phyloP scores from a whole-genome alignment of 2,113 vertebrate species.

The Okapia johnstoni region DNA sequence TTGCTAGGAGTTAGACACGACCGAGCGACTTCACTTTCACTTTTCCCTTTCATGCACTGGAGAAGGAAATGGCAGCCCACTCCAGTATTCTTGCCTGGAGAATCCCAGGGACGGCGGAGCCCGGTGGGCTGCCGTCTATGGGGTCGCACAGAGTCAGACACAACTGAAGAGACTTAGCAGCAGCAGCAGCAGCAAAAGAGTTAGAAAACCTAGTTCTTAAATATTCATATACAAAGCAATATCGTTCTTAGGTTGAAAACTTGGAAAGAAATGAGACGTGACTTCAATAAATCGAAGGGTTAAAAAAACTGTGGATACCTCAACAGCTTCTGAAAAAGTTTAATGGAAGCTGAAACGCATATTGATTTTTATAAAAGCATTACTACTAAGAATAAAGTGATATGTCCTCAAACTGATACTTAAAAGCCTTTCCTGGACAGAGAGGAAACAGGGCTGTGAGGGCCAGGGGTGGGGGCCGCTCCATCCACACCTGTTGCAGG shows the following conservation, averaged over 20 bases:
- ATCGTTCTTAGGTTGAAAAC: neutral
- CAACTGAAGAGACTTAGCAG: no score
- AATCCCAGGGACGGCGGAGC: no score
- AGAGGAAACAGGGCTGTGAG: neutral
- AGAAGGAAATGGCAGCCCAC: no score
- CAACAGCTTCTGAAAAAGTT: neutral
- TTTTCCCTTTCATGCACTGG: no score
- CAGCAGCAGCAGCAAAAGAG: neutral
- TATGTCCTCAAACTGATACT: neutral
- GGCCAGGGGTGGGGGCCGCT: fast-evolving
- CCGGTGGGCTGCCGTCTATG: no score
- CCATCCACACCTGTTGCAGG: fast-evolving
- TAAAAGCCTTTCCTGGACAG: neutral
- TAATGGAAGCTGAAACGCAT: neutral
- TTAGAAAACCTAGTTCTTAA: neutral
- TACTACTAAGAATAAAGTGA: neutral
- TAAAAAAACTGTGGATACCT: neutral
- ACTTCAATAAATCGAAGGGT: neutral
- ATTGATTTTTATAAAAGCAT: neutral
- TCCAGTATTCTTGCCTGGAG: no score
- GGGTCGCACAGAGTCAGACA: no score
- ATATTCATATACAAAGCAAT: neutral
- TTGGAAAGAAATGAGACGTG: neutral
- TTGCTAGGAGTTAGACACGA: no score
- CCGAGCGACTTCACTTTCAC: no score